phyloP scores from a whole-genome alignment of 1,140 invertebrate genomes.

The Anastatus disparis region DNA sequence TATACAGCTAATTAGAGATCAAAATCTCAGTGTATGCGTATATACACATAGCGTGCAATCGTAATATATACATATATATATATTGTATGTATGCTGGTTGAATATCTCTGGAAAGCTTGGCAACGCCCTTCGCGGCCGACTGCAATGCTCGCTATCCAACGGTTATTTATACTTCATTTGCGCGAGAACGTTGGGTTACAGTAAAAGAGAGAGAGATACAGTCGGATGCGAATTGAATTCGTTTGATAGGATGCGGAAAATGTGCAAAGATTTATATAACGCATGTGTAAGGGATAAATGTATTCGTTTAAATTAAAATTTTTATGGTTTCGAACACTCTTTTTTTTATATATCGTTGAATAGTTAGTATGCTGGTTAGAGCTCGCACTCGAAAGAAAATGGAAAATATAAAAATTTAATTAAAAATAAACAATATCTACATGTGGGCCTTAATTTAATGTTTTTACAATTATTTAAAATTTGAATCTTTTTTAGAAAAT shows the following conservation, averaged over 20 bases:
- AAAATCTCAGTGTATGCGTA: conserved; percentile 48
- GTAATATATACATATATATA: not conserved
- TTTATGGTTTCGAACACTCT: not conserved
- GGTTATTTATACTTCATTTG: conserved; percentile 41
- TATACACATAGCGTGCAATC: not conserved
- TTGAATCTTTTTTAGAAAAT: too few relatives aligned
- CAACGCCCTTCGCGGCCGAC: conserved; percentile 13
- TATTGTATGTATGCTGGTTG: too few relatives aligned
- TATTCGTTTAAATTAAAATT: conserved; percentile 34
- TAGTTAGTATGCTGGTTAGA: too few relatives aligned
- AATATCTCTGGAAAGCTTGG: not conserved
- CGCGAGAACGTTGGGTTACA: not conserved
- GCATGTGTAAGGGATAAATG: conserved; percentile 18
- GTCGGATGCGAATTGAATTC: conserved; percentile 33
- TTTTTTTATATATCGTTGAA: not conserved
- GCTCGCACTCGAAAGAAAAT: too few relatives aligned
- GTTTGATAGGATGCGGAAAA: conserved; percentile 26
- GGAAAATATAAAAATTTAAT: too few relatives aligned
- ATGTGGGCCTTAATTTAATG: too few relatives aligned
- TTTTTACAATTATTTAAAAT: too few relatives aligned
- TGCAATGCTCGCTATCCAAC: not conserved
- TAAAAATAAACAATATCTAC: too few relatives aligned
- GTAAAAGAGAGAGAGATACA: not conserved
- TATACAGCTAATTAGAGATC: conserved; percentile 63
- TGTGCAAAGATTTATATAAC: conserved; percentile 13